These are phyloP conservation scores for Coenonympha arcania DNA, from an alignment of 2,888 invertebrate genomes.

Conservation along the genomic window DNA sequence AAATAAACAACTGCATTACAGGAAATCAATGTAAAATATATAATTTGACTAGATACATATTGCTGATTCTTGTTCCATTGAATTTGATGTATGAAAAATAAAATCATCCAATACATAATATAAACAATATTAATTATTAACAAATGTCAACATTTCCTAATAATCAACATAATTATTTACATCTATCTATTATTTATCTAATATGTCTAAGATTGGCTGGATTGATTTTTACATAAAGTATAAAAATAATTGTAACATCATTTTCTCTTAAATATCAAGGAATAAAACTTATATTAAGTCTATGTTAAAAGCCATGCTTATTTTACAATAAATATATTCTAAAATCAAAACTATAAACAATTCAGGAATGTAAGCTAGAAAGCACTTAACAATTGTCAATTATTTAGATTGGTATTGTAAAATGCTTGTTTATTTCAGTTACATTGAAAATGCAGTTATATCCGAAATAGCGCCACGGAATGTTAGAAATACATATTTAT, in stretches of 20 bases:
- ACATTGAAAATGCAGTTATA: not conserved
- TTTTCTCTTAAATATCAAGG: not conserved
- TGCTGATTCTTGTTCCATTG: constrained; percentile 8
- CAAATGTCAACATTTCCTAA: constrained; percentile 6
- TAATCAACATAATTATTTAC: constrained; percentile 19
- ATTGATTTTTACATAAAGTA: not conserved
- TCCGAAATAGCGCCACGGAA: not conserved
- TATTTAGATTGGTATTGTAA: not conserved
- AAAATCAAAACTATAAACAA: not conserved
- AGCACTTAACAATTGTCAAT: not conserved
- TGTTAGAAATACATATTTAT: constrained; percentile 1
- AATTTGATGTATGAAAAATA: not conserved
- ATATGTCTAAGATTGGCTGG: constrained; percentile 7
- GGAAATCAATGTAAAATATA: not conserved
- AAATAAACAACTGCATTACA: not conserved
- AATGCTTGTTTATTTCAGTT: not conserved
- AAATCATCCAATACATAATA: not conserved
- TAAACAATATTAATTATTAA: constrained; percentile 9
- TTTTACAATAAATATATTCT: not conserved
- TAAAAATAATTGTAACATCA: not conserved
- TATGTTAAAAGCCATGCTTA: not conserved
- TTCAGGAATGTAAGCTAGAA: not conserved
- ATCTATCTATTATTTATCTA: constrained; percentile 5
- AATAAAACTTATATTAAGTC: not conserved
- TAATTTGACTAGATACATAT: constrained; percentile 21